phyloP scores from a whole-genome alignment of 2,797 vertebrate species.

The Rhincodon typus region DNA sequence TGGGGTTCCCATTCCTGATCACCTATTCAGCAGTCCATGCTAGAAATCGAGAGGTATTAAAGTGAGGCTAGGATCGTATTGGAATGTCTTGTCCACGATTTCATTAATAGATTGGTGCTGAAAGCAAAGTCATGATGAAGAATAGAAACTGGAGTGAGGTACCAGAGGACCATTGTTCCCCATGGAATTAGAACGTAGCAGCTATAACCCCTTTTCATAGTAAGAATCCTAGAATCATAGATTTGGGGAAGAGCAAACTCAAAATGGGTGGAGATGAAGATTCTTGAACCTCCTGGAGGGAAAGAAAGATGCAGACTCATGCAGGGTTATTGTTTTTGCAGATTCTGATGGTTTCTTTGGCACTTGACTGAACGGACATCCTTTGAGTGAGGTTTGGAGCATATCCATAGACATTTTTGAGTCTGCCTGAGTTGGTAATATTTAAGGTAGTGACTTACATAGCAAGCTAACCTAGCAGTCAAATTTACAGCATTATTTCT shows the following conservation, averaged over 20 bases:
- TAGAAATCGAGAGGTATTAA: not conserved
- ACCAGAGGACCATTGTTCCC: not conserved
- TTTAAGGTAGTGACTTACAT: not conserved
- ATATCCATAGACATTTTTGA: not conserved
- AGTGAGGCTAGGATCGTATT: not conserved
- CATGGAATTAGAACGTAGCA: not conserved
- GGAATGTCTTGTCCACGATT: not conserved
- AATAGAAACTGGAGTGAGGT: not conserved
- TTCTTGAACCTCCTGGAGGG: not conserved
- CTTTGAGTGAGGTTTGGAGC: not conserved
- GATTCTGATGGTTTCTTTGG: not conserved
- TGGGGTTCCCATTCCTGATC: not conserved
- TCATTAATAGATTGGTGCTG: not conserved
- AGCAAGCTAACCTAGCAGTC: not conserved
- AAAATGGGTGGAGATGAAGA: not conserved
- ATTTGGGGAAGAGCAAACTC: not conserved
- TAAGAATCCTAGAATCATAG: no score
- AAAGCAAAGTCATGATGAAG: not conserved
- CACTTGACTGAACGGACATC: not conserved
- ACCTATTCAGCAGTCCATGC: not conserved
- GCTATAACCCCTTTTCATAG: not conserved
- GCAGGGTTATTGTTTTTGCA: not conserved
- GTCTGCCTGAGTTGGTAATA: not conserved
- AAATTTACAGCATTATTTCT: not conserved
- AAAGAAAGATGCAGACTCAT: not conserved